Evolutionary conservation across 2,797 vertebrate genomes (phyloP), one percentile per base, ranked within the genome.

Genomic region (Myotis findleyi): DNA sequence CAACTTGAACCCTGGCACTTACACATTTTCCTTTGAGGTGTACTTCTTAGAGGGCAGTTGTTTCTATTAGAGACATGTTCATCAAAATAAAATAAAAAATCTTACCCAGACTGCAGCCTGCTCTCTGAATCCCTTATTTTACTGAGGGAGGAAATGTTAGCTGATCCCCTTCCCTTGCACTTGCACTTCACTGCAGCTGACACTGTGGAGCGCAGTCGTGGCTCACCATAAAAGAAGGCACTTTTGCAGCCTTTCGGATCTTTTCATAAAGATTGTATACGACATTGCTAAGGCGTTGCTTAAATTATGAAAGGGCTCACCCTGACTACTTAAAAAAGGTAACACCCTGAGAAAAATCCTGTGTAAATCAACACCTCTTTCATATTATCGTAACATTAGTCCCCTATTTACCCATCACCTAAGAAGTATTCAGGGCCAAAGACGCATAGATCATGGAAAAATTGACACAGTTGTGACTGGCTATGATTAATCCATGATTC

Each of bases 21-120:
- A 47, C 1, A 53, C n/a, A 55, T 75, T 90, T 79, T 79, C 55
- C 41, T 91, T 44, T 30, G 18, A 92, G 47, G 80, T 72, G 7
- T n/a, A 77, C 51, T 82, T 93, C 76, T 75, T 57, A 13, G 36
- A 73, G 53, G 33, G 8, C 14, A 77, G 57, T 87, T 80, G 18
- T 17, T 87, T 93, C 44, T 66, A 81, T 87, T 10, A 93, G 30
- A 57, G 21, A 85, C 44, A 64, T 49, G 36, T 76, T 87, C 59
- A 55, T 68, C 68, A 91, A 71, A 80, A 91, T 69, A 7, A 85
- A 75, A 80, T 91, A 57, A 6, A 87, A 91, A 91, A 11, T 83
- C 20, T 62, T 75, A 33, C 30, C 21, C 68, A 53, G 33, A 38
- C 7, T 18, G 5, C 25, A 30, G 13, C 8, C 27, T 53, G 7